phyloP scores from a whole-genome alignment of 2,888 invertebrate genomes.

The Melolontha melolontha region DNA sequence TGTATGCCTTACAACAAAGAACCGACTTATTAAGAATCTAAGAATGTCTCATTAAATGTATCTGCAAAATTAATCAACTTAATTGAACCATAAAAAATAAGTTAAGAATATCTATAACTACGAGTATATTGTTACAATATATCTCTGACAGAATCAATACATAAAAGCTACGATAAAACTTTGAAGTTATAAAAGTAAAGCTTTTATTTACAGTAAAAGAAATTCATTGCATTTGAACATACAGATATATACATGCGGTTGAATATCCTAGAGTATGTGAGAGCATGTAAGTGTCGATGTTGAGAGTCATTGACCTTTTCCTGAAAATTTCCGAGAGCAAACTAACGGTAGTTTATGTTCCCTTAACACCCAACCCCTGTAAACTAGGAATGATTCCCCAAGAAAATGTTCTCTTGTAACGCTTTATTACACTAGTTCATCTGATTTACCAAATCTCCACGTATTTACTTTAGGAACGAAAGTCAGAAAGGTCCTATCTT shows the following conservation, averaged over 20 bases:
- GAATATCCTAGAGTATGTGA: constrained; percentile 12
- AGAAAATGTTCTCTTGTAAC: constrained; percentile 53
- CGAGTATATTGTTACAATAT: no score
- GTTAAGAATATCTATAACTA: no score
- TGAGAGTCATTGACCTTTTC: constrained; percentile 40
- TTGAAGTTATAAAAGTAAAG: no score
- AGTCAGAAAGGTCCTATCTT: constrained; percentile 13
- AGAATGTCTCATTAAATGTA: no score
- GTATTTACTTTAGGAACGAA: constrained; percentile 14
- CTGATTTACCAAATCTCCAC: constrained; percentile 34
- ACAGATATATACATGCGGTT: background rate
- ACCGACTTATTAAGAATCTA: no score
- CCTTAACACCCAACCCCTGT: constrained; percentile 49
- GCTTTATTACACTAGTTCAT: constrained; percentile 37
- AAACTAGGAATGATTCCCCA: constrained; percentile 52
- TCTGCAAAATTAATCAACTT: no score
- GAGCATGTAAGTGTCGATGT: background rate
- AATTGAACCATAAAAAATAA: no score
- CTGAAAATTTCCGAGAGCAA: constrained; percentile 42
- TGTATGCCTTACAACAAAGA: no score
- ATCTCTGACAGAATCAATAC: no score
- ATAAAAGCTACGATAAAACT: no score
- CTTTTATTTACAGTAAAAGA: no score
- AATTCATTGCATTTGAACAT: no score
- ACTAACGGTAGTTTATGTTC: constrained; percentile 53